A percentile compares a stretch with the other conserved stretches of the same genome.
Conservation (phyloP, 2,797 vertebrate species). For the Ibycter americanus region DNA sequence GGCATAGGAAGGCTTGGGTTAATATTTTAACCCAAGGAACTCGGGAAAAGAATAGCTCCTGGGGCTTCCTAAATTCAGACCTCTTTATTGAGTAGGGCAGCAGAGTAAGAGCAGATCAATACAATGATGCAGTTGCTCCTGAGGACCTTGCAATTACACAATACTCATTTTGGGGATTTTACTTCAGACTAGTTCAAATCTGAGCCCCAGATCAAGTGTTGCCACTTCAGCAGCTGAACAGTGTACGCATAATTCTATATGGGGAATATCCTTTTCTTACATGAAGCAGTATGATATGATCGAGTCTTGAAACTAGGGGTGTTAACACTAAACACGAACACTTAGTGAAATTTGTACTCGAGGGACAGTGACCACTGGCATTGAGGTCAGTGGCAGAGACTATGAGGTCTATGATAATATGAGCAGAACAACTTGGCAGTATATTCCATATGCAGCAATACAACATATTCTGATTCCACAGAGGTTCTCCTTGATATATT, state of each 20-base stretch:
- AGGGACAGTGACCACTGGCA: not conserved
- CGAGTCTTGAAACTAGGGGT: not conserved
- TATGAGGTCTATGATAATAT: not conserved
- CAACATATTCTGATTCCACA: not conserved
- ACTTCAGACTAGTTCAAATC: not conserved
- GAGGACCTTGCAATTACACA: not conserved
- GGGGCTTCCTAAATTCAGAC: not conserved
- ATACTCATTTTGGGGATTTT: not conserved
- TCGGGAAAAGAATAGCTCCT: not conserved
- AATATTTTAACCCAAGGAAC: not conserved
- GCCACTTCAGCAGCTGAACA: not conserved
- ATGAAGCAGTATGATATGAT: not conserved
- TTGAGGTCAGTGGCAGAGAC: not conserved
- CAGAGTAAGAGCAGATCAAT: not conserved
- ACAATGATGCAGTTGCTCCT: not conserved
- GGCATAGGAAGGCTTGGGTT: not conserved
- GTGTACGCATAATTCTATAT: not conserved
- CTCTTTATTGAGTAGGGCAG: not conserved
- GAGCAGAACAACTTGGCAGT: not conserved
- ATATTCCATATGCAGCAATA: not conserved
- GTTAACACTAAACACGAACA: not conserved
- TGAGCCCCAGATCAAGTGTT: not conserved
- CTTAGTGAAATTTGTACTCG: not conserved
- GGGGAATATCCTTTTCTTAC: not conserved
- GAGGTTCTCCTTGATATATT: not conserved